Percentiles rank a stretch among this genome's conserved stretches.
Evolutionary conservation across 2,888 invertebrate genomes (phyloP).

Genomic region (Crepidodera aurea): DNA sequence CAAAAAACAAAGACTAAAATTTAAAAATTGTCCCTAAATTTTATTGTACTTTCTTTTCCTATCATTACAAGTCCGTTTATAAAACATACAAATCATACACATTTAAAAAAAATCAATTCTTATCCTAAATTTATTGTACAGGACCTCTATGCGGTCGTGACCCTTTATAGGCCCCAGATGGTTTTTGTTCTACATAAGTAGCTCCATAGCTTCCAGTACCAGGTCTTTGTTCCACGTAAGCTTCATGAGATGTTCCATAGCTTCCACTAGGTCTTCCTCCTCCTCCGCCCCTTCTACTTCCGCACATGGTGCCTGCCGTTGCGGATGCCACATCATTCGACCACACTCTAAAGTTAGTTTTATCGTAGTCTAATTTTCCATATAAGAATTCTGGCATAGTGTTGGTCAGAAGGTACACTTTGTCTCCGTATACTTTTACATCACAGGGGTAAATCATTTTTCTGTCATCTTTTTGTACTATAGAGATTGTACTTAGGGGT

Average conservation of each 20-base stretch:
- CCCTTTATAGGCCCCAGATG: neutral
- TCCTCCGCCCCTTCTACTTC: neutral
- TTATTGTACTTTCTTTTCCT: too few species aligned
- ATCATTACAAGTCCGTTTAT: too few species aligned
- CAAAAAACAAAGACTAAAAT: too few species aligned
- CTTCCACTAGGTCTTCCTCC: neutral
- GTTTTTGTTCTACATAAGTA: neutral
- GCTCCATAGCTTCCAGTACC: neutral
- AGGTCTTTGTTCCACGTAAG: neutral
- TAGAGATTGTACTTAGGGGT: slow-evolving; percentile 62
- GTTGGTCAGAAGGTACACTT: slow-evolving; percentile 75
- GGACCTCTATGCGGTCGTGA: too few species aligned
- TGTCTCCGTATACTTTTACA: slow-evolving; percentile 68
- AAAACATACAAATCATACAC: too few species aligned
- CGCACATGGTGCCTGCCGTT: neutral
- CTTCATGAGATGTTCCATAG: neutral
- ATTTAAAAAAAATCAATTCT: too few species aligned
- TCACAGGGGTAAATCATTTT: slow-evolving; percentile 78
- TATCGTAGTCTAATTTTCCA: slow-evolving; percentile 66
- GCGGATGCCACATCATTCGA: slow-evolving; percentile 59
- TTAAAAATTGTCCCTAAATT: too few species aligned
- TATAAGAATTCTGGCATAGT: slow-evolving; percentile 74
- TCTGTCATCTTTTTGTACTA: slow-evolving; percentile 67
- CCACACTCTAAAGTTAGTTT: slow-evolving; percentile 73
- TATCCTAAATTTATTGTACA: too few species aligned